phyloP scores from a whole-genome alignment of 2,888 invertebrate genomes.

The Platypus cylindrus region DNA sequence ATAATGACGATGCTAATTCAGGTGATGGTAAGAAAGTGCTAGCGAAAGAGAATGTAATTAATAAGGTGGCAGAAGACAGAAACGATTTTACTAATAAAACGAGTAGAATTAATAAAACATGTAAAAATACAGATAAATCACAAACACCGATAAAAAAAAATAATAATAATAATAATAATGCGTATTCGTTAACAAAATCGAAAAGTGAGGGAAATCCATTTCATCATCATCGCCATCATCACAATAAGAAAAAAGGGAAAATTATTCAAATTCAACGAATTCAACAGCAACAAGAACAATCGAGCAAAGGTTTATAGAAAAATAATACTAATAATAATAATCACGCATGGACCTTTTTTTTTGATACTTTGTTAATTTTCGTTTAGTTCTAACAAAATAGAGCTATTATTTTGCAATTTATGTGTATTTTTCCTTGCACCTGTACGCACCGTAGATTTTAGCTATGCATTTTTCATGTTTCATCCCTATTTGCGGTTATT shows the following conservation, averaged over 20 bases:
- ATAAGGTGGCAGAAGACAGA: slow-evolving; percentile 7
- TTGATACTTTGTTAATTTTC: too few relatives aligned
- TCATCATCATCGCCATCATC: too few relatives aligned
- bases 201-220: slow-evolving; percentile 35
- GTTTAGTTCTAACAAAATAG: too few relatives aligned
- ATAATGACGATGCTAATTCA: slow-evolving; percentile 10
- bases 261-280: slow-evolving; percentile 30
- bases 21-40: slow-evolving; percentile 9
- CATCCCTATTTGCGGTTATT: too few relatives aligned
- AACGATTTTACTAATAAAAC: slow-evolving; percentile 4
- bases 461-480: too few relatives aligned
- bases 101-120: neutral
- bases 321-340: too few relatives aligned
- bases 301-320: too few relatives aligned
- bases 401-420: too few relatives aligned
- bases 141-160: neutral
- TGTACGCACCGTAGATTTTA: too few relatives aligned
- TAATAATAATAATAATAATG: slow-evolving; percentile 13
- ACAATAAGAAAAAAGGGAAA: slow-evolving; percentile 30
- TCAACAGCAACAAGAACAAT: too few relatives aligned
- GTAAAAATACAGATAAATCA: neutral
- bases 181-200: slow-evolving; percentile 29
- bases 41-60: slow-evolving; percentile 12
- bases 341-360: too few relatives aligned
- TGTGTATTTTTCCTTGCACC: too few relatives aligned